Evolutionary conservation across 2,888 invertebrate genomes (phyloP).

Genomic region (Phrixothrix hirtus): DNA sequence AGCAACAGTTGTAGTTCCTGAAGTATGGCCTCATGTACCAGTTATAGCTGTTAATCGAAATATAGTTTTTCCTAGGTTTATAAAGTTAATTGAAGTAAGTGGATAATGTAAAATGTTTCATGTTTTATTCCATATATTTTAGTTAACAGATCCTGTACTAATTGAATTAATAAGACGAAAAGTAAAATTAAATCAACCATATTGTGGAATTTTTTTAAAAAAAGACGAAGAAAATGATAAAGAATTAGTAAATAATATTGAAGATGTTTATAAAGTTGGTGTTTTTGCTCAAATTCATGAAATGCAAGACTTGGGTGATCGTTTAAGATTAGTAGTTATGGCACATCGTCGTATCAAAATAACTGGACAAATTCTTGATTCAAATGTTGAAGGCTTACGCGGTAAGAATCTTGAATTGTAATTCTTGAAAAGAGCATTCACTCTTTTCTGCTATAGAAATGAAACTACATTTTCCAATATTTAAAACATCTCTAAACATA

Average conservation of each 20-base stretch:
- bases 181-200: constrained; percentile 94
- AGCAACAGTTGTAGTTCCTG: constrained; percentile 91
- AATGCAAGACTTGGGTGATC: constrained; percentile 92
- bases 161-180: constrained; percentile 90
- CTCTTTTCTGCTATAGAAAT: constrained; percentile 60
- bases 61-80: constrained; percentile 97
- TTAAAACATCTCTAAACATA: constrained; percentile 82
- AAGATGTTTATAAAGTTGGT: constrained; percentile 88
- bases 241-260: constrained; percentile 80
- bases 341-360: constrained; percentile 88
- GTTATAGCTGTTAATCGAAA: constrained; percentile 91
- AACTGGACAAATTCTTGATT: constrained; percentile 77
- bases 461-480: constrained; percentile 81
- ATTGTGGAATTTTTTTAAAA: constrained; percentile 95
- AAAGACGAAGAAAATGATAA: constrained; percentile 86
- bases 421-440: constrained; percentile 2
- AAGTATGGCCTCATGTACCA: constrained; percentile 95
- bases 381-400: constrained; percentile 61
- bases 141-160: constrained; percentile 84
- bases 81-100: constrained; percentile 91
- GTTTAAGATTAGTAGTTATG: constrained; percentile 88
- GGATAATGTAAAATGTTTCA: constrained; percentile 2
- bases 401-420: constrained; percentile 34
- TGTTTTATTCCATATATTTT: constrained; percentile 40
- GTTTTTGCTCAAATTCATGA: constrained; percentile 99